Evolutionary conservation across 2,888 invertebrate species (phyloP), one percentile per base, ranked within the genome.

Genomic region (Ligdia adustata): DNA sequence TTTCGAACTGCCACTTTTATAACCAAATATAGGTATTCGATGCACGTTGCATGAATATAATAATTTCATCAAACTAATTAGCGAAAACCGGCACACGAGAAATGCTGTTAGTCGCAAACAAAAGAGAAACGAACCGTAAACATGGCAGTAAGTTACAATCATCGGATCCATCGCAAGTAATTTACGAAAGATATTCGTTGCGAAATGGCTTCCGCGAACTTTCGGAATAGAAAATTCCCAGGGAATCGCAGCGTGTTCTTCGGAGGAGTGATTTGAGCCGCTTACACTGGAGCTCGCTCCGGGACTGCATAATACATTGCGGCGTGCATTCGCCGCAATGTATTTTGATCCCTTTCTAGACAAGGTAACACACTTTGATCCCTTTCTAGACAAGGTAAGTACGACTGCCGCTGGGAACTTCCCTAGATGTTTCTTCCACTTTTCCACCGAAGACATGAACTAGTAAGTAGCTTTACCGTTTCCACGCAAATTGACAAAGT

Each of bases 351-450:
- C 86, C 79, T 82, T 81, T 79, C 85, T 81, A 86, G 87, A 88
- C 87, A 87, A 86, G 89, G 90, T 86, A 85, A 85, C 82, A 65
- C 87, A 88, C 82, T 86, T 86, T 87, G 87, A 89, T 89, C 88
- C 86, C 79, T 82, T 81, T 79, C 85, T 81, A 86, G 87, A 88
- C 87, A 84, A 82, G 81, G 85, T 84, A 89, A 87, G 88, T 84
- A 85, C 80, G 74, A 82, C 72, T 84, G 75, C 66, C 66, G 75
- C 70, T 72, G 74, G 73, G 82, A 88, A 89, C 81, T 89, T 85
- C 81, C 73, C 79, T 78, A 75, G 76, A 83, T 78, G 81, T 77
- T 79, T 75, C 81, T 70, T 80, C 77, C 75, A 82, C 83, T 86
- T 88, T 85, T 80, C 74, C 69, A 70, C 72, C 70, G 73, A 79